Conservation (phyloP, 1,140 invertebrate genomes). For the Periplaneta americana region DNA sequence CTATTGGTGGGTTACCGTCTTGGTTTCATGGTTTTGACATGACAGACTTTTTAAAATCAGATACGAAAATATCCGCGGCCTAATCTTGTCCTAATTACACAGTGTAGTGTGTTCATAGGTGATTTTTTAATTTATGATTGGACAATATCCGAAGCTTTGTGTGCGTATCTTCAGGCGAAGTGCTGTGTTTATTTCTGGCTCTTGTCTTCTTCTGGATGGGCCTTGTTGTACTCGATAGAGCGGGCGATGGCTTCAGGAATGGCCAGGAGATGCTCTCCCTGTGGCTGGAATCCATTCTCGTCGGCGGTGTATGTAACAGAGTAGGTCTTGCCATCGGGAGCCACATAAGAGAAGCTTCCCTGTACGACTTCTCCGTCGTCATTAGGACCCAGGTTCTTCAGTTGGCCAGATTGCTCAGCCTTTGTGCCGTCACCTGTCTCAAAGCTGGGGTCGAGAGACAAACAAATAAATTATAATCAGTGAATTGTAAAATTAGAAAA, state of each 20-base stretch:
- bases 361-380: constrained; percentile 52
- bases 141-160: too few species aligned
- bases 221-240: constrained; percentile 6
- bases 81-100: too few species aligned
- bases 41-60: too few species aligned
- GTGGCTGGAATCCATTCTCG: constrained; percentile 26
- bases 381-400: constrained; percentile 41
- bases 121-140: too few species aligned
- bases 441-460: neutral
- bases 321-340: constrained; percentile 55
- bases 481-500: too few species aligned
- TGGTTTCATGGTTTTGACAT: too few species aligned
- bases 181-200: neutral
- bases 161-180: too few species aligned
- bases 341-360: constrained; percentile 67
- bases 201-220: constrained; percentile 25
- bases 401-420: constrained; percentile 40
- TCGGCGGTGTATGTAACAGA: constrained; percentile 45
- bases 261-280: constrained; percentile 27
- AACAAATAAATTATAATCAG: too few species aligned
- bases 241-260: constrained; percentile 3
- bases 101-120: too few species aligned
- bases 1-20: too few species aligned
- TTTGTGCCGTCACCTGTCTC: neutral
- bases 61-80: too few species aligned